phyloP scores from a whole-genome alignment of 1,140 invertebrate genomes.

The Orchesella cincta region DNA sequence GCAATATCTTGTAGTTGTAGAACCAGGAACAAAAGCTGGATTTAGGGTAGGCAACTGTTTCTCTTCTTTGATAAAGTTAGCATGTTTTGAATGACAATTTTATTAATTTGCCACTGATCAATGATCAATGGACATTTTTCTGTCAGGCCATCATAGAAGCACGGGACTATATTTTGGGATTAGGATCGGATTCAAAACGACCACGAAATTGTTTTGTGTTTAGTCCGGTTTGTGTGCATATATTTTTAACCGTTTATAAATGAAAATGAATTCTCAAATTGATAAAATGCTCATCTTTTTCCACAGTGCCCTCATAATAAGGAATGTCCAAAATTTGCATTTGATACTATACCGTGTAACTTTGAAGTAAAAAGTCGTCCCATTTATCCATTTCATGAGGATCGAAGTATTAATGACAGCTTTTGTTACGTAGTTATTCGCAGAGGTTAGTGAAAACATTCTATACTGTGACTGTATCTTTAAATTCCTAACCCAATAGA shows the following conservation, averaged over 20 bases:
- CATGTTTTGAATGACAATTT: no score
- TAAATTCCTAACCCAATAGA: slow-evolving; percentile 21
- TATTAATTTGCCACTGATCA: no score
- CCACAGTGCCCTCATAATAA: slow-evolving; percentile 76
- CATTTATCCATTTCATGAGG: slow-evolving; percentile 59
- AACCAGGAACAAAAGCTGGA: slow-evolving; percentile 78
- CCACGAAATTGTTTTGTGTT: slow-evolving; percentile 64
- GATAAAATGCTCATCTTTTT: neutral
- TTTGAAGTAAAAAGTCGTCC: slow-evolving; percentile 68
- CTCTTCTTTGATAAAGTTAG: slow-evolving; percentile 28
- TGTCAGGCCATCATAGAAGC: slow-evolving; percentile 70
- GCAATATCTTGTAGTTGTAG: slow-evolving; percentile 78
- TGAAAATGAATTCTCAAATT: neutral
- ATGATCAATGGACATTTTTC: slow-evolving; percentile 46
- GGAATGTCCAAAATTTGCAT: slow-evolving; percentile 68
- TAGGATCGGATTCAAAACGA: slow-evolving; percentile 52
- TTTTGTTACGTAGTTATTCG: slow-evolving; percentile 78
- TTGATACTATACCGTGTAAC: slow-evolving; percentile 71
- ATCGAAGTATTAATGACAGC: slow-evolving; percentile 59
- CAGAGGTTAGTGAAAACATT: slow-evolving; percentile 65
- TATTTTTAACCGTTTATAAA: slow-evolving; percentile 52
- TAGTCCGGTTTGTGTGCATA: slow-evolving; percentile 65
- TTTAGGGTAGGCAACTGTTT: slow-evolving; percentile 69
- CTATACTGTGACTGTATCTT: neutral
- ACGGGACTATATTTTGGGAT: slow-evolving; percentile 69